phyloP scores from a whole-genome alignment of 2,888 invertebrate genomes.

The Heliconius hortense region DNA sequence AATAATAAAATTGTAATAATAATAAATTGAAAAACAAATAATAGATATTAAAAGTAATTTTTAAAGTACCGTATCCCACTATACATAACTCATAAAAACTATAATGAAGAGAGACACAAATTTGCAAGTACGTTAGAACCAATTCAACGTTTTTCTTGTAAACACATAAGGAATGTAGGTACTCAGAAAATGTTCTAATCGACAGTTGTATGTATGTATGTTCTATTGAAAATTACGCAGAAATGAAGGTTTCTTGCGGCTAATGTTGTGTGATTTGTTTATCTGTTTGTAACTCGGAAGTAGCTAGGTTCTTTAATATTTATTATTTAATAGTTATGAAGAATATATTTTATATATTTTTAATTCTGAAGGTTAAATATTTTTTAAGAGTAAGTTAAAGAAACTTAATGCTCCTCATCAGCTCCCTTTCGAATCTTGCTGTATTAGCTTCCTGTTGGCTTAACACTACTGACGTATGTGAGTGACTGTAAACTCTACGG shows the following conservation, averaged over 20 bases:
- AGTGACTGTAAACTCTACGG: too few relatives aligned
- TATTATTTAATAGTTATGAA: background rate
- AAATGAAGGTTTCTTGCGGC: constrained; percentile 24
- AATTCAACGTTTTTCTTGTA: constrained; percentile 63
- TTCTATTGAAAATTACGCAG: constrained; percentile 22
- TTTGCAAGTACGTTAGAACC: constrained; percentile 60
- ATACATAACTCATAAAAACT: constrained; percentile 44
- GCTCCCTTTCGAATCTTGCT: too few relatives aligned
- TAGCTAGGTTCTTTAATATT: background rate
- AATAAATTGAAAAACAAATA: background rate
- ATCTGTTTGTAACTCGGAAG: constrained; percentile 21
- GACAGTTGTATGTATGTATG: constrained; percentile 13
- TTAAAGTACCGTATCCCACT: constrained; percentile 52
- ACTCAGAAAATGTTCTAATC: constrained; percentile 20
- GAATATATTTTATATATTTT: too few relatives aligned
- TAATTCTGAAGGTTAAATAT: too few relatives aligned
- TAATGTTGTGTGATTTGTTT: constrained; percentile 23
- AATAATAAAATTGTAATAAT: too few relatives aligned
- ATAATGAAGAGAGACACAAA: constrained; percentile 70
- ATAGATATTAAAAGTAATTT: background rate
- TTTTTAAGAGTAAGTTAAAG: too few relatives aligned
- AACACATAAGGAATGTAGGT: constrained; percentile 51
- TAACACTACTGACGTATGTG: too few relatives aligned
- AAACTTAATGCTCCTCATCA: too few relatives aligned
- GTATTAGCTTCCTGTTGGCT: too few relatives aligned